Evolutionary conservation across 2,888 invertebrate species (phyloP).

Genomic region (Nomada fucata): DNA sequence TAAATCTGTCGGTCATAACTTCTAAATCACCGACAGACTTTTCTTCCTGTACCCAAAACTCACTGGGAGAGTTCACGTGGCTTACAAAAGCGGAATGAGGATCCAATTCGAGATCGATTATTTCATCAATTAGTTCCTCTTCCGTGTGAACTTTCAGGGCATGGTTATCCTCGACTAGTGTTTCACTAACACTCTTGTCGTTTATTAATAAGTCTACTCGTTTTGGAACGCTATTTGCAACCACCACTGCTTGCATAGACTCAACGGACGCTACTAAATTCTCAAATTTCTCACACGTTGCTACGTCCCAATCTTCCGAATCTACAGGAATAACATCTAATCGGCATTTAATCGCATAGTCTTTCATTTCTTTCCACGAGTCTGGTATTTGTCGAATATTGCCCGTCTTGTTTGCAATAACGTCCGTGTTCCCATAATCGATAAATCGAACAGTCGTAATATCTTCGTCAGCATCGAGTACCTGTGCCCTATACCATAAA

Average conservation of each 20-base stretch:
- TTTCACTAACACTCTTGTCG: constrained; percentile 76
- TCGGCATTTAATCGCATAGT: constrained; percentile 88
- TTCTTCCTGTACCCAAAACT: constrained; percentile 91
- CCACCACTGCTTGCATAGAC: constrained; percentile 70
- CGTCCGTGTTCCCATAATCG: constrained; percentile 92
- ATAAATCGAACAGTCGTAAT: constrained; percentile 91
- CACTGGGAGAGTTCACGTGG: constrained; percentile 88
- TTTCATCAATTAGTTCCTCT: constrained; percentile 75
- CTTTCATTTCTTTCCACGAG: constrained; percentile 85
- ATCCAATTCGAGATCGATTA: constrained; percentile 80
- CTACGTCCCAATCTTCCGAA: constrained; percentile 88
- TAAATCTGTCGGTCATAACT: constrained; percentile 87
- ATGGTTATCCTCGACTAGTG: constrained; percentile 72
- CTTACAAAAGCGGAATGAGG: constrained; percentile 87
- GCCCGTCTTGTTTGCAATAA: constrained; percentile 87
- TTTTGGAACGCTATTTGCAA: constrained; percentile 78
- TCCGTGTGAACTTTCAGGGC: constrained; percentile 71
- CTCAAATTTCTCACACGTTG: constrained; percentile 86
- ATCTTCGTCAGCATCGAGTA: constrained; percentile 91
- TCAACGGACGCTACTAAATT: constrained; percentile 64
- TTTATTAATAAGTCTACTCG: constrained; percentile 83
- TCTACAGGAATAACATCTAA: constrained; percentile 88
- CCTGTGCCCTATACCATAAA: constrained; percentile 96
- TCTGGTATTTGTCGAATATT: constrained; percentile 88
- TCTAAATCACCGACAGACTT: constrained; percentile 87